Conservation (phyloP, 1,140 invertebrate genomes). For the Drosophila quadrilineata region DNA sequence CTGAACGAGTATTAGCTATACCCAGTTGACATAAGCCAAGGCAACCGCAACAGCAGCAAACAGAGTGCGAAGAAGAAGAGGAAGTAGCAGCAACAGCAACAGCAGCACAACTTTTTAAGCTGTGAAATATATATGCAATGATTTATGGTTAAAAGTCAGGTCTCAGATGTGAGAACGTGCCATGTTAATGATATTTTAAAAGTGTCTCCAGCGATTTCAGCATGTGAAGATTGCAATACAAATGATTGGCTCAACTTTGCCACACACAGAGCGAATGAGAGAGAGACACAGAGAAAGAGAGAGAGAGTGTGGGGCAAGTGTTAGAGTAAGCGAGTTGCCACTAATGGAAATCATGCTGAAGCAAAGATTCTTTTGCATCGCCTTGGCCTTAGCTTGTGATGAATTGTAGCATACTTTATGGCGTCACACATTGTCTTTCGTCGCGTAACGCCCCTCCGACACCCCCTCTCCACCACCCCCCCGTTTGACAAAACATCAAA, state of each 20-base stretch:
- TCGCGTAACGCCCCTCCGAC: too few species aligned
- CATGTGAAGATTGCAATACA: conserved; percentile 17
- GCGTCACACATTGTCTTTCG: too few species aligned
- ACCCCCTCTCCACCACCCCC: too few species aligned
- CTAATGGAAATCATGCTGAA: conserved; percentile 10
- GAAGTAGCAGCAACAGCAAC: conserved; percentile 1
- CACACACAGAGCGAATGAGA: not conserved
- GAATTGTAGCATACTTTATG: too few species aligned
- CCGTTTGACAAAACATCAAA: too few species aligned
- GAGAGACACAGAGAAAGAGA: not conserved
- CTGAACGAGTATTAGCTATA: conserved; percentile 64
- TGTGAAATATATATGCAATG: conserved; percentile 27
- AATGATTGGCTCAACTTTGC: too few species aligned
- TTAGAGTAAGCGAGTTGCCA: too few species aligned
- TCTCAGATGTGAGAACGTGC: conserved; percentile 66
- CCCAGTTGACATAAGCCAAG: conserved; percentile 63
- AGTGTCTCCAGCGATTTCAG: conserved; percentile 51
- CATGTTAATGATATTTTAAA: conserved; percentile 76
- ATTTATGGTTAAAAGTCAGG: conserved; percentile 43
- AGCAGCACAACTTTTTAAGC: conserved; percentile 25
- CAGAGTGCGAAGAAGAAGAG: too few species aligned
- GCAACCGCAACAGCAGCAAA: conserved; percentile 17
- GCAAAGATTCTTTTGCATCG: not conserved
- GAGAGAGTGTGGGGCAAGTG: not conserved
- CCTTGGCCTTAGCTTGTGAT: too few species aligned